phyloP scores from a whole-genome alignment of 1,140 invertebrate species.

The Hesperophylax magnus region DNA sequence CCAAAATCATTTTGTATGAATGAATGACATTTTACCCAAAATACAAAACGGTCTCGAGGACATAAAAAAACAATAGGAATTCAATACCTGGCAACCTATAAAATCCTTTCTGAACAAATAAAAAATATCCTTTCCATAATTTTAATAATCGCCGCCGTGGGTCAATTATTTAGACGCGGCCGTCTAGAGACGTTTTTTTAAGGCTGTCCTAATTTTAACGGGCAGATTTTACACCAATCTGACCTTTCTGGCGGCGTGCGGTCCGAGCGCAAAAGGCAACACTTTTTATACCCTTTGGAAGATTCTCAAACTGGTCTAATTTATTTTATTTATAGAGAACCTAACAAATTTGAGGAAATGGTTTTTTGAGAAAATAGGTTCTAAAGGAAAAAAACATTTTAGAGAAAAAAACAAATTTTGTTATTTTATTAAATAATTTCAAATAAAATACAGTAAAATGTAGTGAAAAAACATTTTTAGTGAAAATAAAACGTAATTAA shows the following conservation, averaged over 20 bases:
- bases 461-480: no score
- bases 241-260: slow-evolving; percentile 52
- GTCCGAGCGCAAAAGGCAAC: slow-evolving; percentile 49
- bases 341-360: background rate
- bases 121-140: slow-evolving; percentile 54
- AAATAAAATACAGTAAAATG: no score
- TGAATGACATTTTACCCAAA: background rate
- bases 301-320: background rate
- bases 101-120: slow-evolving; percentile 24
- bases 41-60: slow-evolving; percentile 24
- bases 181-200: slow-evolving; percentile 44
- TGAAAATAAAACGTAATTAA: no score
- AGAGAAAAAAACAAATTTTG: background rate
- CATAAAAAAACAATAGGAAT: slow-evolving; percentile 49
- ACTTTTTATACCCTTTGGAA: background rate
- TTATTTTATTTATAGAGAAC: no score
- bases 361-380: background rate
- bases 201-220: slow-evolving; percentile 56
- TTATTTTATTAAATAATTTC: background rate
- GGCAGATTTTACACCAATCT: slow-evolving; percentile 55
- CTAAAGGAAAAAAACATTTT: background rate
- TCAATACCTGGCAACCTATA: slow-evolving; percentile 48
- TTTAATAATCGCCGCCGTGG: slow-evolving; percentile 56
- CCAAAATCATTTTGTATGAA: slow-evolving; percentile 6
- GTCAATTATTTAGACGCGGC: slow-evolving; percentile 53